phyloP scores from a whole-genome alignment of 2,113 vertebrate species.

The Thryonomys swinderianus region DNA sequence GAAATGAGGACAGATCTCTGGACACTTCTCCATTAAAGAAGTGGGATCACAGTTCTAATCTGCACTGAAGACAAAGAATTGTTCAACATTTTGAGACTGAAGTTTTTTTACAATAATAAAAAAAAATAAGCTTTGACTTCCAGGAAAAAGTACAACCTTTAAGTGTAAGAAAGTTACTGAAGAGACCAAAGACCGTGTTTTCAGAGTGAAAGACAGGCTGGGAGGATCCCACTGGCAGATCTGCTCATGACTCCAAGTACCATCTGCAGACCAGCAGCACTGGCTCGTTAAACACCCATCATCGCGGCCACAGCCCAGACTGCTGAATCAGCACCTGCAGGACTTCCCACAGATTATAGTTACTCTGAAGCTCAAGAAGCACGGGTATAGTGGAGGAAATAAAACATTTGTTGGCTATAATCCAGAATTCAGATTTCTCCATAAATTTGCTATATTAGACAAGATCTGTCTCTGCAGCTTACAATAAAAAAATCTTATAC shows the following conservation, averaged over 20 bases:
- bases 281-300: neutral
- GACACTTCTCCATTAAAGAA: neutral
- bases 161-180: neutral
- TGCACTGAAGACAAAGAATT: neutral
- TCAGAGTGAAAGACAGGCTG: neutral
- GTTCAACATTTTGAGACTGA: neutral
- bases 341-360: neutral
- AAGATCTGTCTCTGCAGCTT: neutral
- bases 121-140: constrained; percentile 17
- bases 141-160: neutral
- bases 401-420: neutral
- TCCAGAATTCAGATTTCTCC: neutral
- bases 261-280: neutral
- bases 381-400: neutral
- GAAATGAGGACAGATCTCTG: neutral
- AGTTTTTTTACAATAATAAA: neutral
- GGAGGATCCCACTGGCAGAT: neutral
- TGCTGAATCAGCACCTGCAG: neutral
- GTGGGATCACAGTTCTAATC: neutral
- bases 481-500: neutral
- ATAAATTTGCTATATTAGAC: neutral
- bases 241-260: neutral
- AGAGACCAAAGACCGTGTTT: neutral
- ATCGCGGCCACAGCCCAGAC: neutral
- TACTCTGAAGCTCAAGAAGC: neutral